phyloP scores from a whole-genome alignment of 2,888 invertebrate genomes.

The Calliscelio sp. region DNA sequence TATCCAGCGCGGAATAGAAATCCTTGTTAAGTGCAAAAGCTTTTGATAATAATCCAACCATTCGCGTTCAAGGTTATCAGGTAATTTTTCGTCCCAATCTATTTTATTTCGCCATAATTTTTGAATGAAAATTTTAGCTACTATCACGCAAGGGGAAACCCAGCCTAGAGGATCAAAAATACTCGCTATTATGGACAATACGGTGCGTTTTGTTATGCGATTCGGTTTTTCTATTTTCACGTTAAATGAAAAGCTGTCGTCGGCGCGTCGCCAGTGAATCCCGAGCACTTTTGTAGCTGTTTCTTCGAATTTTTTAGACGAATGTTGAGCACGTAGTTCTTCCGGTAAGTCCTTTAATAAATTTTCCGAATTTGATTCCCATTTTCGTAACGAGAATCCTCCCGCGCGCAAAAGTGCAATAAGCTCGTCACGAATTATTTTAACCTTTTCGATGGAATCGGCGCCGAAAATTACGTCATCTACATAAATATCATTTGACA shows the following conservation, averaged over 20 bases:
- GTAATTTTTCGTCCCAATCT: background rate
- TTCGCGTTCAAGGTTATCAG: background rate
- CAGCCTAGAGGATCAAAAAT: slow-evolving; percentile 71
- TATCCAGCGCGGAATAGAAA: background rate
- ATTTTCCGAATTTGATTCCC: slow-evolving; percentile 34
- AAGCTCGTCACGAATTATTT: slow-evolving; percentile 31
- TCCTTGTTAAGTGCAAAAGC: background rate
- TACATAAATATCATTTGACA: background rate
- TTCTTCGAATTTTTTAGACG: background rate
- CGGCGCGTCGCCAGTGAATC: background rate
- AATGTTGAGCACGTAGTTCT: background rate
- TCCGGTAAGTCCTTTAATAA: background rate
- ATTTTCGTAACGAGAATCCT: slow-evolving; percentile 52
- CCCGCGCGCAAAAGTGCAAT: slow-evolving; percentile 37
- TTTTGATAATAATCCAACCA: background rate
- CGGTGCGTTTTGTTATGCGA: background rate
- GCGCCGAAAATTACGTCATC: background rate
- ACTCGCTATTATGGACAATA: slow-evolving; percentile 68
- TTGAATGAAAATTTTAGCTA: slow-evolving; percentile 51
- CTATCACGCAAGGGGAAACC: slow-evolving; percentile 46
- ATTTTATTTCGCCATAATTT: background rate
- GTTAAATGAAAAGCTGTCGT: slow-evolving; percentile 3
- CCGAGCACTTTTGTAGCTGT: slow-evolving; percentile 13
- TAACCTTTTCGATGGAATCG: background rate
- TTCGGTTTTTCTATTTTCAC: background rate